Conservation (phyloP, 2,797 vertebrate species). For the Lepilemur septentrionalis region DNA sequence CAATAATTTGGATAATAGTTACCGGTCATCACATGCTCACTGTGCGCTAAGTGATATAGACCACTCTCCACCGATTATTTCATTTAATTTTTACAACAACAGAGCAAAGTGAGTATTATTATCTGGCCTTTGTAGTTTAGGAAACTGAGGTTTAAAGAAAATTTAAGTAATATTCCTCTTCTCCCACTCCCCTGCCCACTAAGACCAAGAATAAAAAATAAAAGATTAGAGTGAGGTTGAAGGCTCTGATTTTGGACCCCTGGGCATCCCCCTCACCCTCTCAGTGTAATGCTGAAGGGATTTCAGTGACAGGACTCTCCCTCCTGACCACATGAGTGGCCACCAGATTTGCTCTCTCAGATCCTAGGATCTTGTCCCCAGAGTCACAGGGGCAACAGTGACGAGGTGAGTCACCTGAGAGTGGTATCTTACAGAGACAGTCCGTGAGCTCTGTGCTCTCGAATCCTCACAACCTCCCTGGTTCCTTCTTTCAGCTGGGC, state of each 20-base stretch:
- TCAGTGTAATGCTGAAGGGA: not conserved
- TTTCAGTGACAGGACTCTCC: not conserved
- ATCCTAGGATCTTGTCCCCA: not conserved
- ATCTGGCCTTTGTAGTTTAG: not conserved
- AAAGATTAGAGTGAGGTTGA: not conserved
- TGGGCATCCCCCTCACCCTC: not conserved
- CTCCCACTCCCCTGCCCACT: not conserved
- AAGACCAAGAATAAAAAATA: not conserved
- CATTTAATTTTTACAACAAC: not conserved
- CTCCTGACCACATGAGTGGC: not conserved
- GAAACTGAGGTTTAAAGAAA: conserved; percentile 3
- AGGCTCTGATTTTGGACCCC: not conserved
- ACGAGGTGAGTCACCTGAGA: not conserved
- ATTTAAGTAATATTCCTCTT: not conserved
- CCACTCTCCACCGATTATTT: not conserved
- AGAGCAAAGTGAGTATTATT: not conserved
- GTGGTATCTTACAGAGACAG: not conserved
- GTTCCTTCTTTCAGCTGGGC: not conserved
- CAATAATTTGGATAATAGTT: not conserved
- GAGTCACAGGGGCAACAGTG: not conserved
- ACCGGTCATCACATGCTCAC: not conserved
- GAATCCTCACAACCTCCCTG: not conserved
- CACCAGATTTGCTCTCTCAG: not conserved
- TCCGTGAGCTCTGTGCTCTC: not conserved
- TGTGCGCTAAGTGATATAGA: not conserved